Evolutionary conservation across 2,888 invertebrate species (phyloP), one percentile per base, ranked within the genome.

Genomic region (Apeira syringaria): DNA sequence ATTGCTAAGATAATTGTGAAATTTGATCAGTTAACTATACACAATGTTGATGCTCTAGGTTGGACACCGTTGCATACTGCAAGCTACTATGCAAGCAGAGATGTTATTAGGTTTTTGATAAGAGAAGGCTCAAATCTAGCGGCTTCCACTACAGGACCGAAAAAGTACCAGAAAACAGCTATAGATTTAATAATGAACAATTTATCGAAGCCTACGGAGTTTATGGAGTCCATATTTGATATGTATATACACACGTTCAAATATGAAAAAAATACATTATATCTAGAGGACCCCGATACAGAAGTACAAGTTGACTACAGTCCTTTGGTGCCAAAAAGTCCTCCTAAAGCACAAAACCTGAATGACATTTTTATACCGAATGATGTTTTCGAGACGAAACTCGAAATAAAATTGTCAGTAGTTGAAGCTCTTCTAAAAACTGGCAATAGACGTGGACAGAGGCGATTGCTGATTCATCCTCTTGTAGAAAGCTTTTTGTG

Each of bases 21-120:
- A 24, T 74, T 72, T 47, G 88, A 91, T 44, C 80, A 69, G 39
- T 82, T 78, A 0, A 78, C 84, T 2, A 74, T 88, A 12, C 76
- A 85, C 30, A 88, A 87, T 64, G 85, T 86, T 0, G 83, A 86
- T 36, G 73, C 71, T 38, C 69, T 70, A 61, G 71, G 71, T 0
- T 72, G 70, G 70, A 66, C 60, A 39, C 72, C 91, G 7, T 62
- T 91, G 15, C 90, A 91, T 34, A 62, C 84, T 2, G 90, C 91
- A 2, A 91, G 92, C 28, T 85, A 90, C 40, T 86, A 91, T 50
- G 92, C 93, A 0, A 92, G 92, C 49, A 87, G 91, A 57, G 91
- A 92, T 47, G 91, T 92, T 31, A 91, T 93, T 29, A 61, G 59
- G 0, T 40, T 84, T 4, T 59, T 90, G 10, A 60, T 90, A 2